Percentiles rank a stretch among this genome's conserved stretches.
Evolutionary conservation across 2,797 vertebrate genomes (phyloP).

Genomic region (Sphenopsis melanotis): DNA sequence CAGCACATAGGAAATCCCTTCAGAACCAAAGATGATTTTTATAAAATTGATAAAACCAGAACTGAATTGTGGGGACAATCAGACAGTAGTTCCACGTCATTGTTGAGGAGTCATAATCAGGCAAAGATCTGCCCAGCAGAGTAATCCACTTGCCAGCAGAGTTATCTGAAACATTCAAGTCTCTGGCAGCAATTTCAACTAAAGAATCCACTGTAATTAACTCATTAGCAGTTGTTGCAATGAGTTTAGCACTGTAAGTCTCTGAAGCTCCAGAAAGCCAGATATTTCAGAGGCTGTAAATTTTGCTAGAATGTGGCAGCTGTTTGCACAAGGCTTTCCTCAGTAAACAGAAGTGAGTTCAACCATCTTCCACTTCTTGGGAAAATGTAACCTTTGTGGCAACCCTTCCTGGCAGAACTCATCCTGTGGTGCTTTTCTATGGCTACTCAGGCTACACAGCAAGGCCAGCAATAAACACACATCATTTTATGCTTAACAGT

Average conservation of each 20-base stretch:
- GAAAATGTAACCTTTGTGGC: background rate
- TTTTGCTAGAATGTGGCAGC: constrained; percentile 31
- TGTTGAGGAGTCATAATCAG: constrained; percentile 38
- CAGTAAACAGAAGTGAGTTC: constrained; percentile 1
- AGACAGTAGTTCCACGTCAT: background rate
- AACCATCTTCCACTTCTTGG: background rate
- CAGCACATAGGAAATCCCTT: background rate
- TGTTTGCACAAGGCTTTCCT: constrained; percentile 17
- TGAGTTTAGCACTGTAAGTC: constrained; percentile 39
- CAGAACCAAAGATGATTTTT: background rate
- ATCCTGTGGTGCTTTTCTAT: background rate
- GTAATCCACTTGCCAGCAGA: constrained; percentile 36
- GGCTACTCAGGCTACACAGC: background rate
- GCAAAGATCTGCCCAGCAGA: constrained; percentile 15
- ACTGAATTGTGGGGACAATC: background rate
- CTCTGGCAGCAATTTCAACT: constrained; percentile 45
- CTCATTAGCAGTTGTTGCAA: constrained; percentile 50
- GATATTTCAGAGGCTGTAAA: constrained; percentile 25
- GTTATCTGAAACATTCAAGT: constrained; percentile 42
- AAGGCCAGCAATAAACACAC: background rate
- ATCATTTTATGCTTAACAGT: background rate
- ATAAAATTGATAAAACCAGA: background rate
- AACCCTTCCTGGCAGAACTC: background rate
- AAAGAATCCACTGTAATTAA: constrained; percentile 58
- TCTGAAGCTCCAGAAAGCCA: constrained; percentile 15